Percentiles rank a stretch among this genome's conserved stretches.
These are phyloP conservation scores for Dromiciops gliroides DNA, from an alignment of 2,113 vertebrate genomes.

Conservation along the genomic window DNA sequence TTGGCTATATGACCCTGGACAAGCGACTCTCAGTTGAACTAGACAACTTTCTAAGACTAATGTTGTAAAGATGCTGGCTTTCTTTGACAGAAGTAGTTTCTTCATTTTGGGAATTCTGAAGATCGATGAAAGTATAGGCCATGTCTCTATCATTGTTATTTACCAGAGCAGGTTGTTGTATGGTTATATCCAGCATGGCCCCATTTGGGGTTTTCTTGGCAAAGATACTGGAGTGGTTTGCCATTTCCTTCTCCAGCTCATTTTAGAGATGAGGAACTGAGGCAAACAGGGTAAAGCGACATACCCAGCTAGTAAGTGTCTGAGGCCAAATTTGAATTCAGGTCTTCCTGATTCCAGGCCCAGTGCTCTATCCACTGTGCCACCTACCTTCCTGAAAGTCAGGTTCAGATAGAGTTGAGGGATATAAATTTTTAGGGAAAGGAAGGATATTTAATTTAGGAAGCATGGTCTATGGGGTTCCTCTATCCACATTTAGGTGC, in stretches of 20 bases:
- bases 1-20: background rate
- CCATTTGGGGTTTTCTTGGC: background rate
- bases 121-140: background rate
- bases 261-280: background rate
- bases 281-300: background rate
- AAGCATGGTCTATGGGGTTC: background rate
- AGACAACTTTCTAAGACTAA: background rate
- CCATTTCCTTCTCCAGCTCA: background rate
- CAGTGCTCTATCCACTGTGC: background rate
- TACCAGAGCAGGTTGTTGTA: background rate
- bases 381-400: background rate
- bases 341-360: background rate
- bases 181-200: background rate
- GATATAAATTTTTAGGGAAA: background rate
- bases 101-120: background rate
- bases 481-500: conserved; percentile 10
- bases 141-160: background rate
- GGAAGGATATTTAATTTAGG: background rate
- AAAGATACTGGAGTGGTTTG: background rate
- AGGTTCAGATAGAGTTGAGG: conserved; percentile 5
- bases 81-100: background rate
- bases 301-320: background rate
- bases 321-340: background rate
- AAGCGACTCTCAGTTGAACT: background rate
- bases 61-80: background rate